Evolutionary conservation across 2,888 invertebrate genomes (phyloP).

Genomic region (Orthonychiurus folsomi): DNA sequence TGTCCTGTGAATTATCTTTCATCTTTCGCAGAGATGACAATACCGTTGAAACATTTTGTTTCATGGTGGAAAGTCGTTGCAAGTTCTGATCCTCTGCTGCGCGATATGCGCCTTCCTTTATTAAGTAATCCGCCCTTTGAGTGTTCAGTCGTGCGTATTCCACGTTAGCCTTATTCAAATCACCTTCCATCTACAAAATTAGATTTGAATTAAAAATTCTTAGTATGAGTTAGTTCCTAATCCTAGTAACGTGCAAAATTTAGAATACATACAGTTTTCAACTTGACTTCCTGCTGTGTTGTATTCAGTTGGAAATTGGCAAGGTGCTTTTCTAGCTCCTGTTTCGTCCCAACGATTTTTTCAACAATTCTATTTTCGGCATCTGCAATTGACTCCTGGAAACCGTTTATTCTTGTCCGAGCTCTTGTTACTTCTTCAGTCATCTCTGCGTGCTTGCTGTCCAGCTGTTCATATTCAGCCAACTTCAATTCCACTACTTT

Average conservation of each 20-base stretch:
- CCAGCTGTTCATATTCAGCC: background rate
- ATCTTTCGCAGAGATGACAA: constrained; percentile 21
- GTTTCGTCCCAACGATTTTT: background rate
- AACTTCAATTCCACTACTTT: background rate
- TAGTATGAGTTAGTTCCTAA: background rate
- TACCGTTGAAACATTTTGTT: constrained; percentile 39
- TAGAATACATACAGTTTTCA: background rate
- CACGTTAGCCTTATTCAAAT: background rate
- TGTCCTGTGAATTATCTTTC: constrained; percentile 21
- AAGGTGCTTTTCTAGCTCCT: background rate
- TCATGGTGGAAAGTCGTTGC: constrained; percentile 19
- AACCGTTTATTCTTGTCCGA: background rate
- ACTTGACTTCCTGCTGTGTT: background rate
- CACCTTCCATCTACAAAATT: background rate
- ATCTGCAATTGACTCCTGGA: background rate
- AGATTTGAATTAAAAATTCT: background rate
- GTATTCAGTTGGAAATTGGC: background rate
- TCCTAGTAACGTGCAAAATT: too few species aligned
- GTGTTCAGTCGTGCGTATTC: background rate
- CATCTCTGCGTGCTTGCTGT: background rate
- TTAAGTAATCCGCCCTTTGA: background rate
- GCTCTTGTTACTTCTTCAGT: background rate
- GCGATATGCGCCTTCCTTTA: constrained; percentile 31
- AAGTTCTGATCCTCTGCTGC: constrained; percentile 29
- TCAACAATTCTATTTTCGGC: background rate